A percentile compares a stretch with the other conserved stretches of the same genome.
Evolutionary conservation across 1,140 invertebrate genomes (phyloP).

Genomic region (Scaptomyza graminum): DNA sequence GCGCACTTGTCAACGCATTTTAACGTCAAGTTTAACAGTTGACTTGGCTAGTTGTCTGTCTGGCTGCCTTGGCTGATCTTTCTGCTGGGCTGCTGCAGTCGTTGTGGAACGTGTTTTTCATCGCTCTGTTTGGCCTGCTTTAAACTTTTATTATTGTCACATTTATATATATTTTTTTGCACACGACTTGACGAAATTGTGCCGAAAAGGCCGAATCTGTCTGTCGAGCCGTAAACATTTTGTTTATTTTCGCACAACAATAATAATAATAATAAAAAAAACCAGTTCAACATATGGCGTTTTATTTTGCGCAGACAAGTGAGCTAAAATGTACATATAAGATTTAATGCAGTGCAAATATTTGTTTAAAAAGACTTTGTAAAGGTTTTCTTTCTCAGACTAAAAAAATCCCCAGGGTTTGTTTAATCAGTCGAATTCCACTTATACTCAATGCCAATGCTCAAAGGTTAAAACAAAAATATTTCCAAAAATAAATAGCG

Average conservation of each 20-base stretch:
- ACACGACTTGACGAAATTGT: constrained; percentile 68
- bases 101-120: constrained; percentile 54
- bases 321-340: constrained; percentile 30
- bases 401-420: constrained; percentile 3
- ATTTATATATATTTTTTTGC: constrained; percentile 47
- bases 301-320: constrained; percentile 47
- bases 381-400: constrained; percentile 4
- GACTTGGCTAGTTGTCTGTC: neutral
- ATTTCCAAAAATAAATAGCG: constrained; percentile 21
- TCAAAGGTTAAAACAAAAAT: constrained; percentile 24
- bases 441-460: constrained; percentile 33
- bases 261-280: constrained; percentile 42
- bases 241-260: constrained; percentile 63
- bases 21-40: constrained; percentile 48
- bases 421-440: constrained; percentile 28
- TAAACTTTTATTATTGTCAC: constrained; percentile 54
- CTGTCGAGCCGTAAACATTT: constrained; percentile 51
- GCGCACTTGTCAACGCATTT: constrained; percentile 64
- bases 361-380: constrained; percentile 14
- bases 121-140: constrained; percentile 35
- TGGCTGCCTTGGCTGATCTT: neutral
- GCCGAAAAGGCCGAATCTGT: constrained; percentile 52
- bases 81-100: neutral
- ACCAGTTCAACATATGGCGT: constrained; percentile 72
- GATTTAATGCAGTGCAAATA: constrained; percentile 29